Percentiles rank a stretch among this genome's conserved stretches.
phyloP scores from a whole-genome alignment of 2,888 invertebrate species.

The Torymus texanus region DNA sequence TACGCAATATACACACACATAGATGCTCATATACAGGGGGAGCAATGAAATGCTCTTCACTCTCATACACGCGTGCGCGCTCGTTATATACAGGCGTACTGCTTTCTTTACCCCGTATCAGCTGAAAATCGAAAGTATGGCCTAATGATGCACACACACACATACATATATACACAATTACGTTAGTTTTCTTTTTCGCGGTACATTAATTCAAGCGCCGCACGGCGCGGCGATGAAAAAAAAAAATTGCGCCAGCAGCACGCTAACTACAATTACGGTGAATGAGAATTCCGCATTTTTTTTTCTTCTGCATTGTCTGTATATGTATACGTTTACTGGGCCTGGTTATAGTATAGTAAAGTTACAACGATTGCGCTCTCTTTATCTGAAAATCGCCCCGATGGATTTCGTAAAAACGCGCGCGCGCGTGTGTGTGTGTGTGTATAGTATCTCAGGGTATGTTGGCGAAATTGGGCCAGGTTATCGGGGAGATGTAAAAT shows the following conservation, averaged over 20 bases:
- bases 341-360: not conserved
- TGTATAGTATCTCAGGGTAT: no score
- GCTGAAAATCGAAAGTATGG: slow-evolving; percentile 48
- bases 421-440: no score
- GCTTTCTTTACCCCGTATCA: slow-evolving; percentile 29
- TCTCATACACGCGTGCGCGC: not conserved
- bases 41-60: slow-evolving; percentile 19
- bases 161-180: not conserved
- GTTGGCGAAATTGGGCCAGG: no score
- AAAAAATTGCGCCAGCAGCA: slow-evolving; percentile 34
- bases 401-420: no score
- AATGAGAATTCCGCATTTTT: slow-evolving; percentile 42
- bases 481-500: no score
- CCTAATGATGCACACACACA: slow-evolving; percentile 49
- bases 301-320: not conserved
- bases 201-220: slow-evolving; percentile 37
- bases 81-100: not conserved
- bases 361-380: no score
- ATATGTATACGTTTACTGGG: not conserved
- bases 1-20: not conserved
- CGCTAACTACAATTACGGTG: slow-evolving; percentile 14
- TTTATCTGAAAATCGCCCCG: no score
- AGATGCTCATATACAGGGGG: no score
- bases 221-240: not conserved
- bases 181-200: slow-evolving; percentile 38